Evolutionary conservation across 1,140 invertebrate species (phyloP).

Genomic region (Drosophila orosa): DNA sequence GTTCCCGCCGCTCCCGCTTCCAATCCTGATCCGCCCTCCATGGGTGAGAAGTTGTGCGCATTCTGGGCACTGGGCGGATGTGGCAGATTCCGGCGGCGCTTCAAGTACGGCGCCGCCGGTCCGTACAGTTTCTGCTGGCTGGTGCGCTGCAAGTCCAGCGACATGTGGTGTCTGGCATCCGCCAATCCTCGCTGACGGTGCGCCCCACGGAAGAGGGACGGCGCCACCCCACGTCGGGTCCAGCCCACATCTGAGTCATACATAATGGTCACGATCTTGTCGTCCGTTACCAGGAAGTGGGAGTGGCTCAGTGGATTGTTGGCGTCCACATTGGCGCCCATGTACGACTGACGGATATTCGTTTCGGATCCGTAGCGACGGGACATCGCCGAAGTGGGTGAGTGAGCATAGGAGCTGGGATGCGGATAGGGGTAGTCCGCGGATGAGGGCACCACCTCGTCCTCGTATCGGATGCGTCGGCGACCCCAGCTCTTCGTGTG

Average conservation of each 20-base stretch:
- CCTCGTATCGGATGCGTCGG: conserved; percentile 78
- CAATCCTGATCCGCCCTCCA: conserved; percentile 52
- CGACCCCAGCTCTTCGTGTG: conserved; percentile 80
- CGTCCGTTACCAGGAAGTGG: conserved; percentile 84
- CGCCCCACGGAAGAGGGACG: conserved; percentile 67
- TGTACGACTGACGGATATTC: conserved; percentile 82
- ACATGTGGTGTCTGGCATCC: conserved; percentile 74
- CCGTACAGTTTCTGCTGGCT: conserved; percentile 80
- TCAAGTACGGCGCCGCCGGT: conserved; percentile 73
- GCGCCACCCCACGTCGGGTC: conserved; percentile 78
- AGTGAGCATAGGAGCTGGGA: conserved; percentile 32
- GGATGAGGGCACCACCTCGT: conserved; percentile 57
- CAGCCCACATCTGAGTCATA: conserved; percentile 85
- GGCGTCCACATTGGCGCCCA: conserved; percentile 78
- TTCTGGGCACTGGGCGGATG: conserved; percentile 83
- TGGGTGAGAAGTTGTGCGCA: conserved; percentile 81
- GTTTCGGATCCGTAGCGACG: conserved; percentile 80
- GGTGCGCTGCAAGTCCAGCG: conserved; percentile 75
- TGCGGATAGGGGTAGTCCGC: conserved; percentile 45
- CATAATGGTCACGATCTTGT: conserved; percentile 84
- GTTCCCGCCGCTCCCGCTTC: conserved; percentile 24
- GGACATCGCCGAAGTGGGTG: conserved; percentile 48
- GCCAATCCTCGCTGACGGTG: conserved; percentile 57
- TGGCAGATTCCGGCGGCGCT: conserved; percentile 74
- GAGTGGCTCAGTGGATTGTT: conserved; percentile 78